Evolutionary conservation across 2,113 vertebrate genomes (phyloP), one percentile per base, ranked within the genome.

Genomic region (Channa argus): DNA sequence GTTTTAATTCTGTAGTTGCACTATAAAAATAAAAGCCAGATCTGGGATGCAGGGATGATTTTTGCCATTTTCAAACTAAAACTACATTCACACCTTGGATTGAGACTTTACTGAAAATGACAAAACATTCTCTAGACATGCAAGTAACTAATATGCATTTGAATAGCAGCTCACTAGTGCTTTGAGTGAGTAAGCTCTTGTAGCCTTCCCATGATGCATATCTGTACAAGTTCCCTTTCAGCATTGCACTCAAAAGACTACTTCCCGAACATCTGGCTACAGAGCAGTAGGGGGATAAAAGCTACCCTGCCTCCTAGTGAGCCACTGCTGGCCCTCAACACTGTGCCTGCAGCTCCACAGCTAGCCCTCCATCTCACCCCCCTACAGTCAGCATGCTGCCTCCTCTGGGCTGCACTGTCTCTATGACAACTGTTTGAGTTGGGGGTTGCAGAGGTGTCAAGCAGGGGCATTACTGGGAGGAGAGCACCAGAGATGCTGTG

Each of bases 371-470:
- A 76, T 84, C 80, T 71, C 85, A 63, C 71, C 71, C 82, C 46
- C 63, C 63, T 55, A 60, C 61, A 82, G 68, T 79, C 86, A 69
- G 71, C 75, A 41, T 15, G 6, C 79, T 62, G 78, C 74, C 81
- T 89, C 88, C 87, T 89, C 75, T 41, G 84, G 86, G 87, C 76
- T 55, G 3, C 92, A 91, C 89, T 84, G 95, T 98, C 95, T 95
- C 97, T 96, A 98, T 98, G 97, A 97, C 96, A 97, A 98, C 97
- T 95, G 95, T 96, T 95, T 96, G 96, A 96, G 96, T 95, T 93
- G 96, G 96, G 96, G 95, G 96, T 95, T 95, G 96, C 95, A 94
- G 95, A 96, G 95, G 95, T 97, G 97, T 97, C 96, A 97, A 94
- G 95, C 93, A 55, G 91, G 94, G 96, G 95, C 95, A 95, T 96